phyloP scores from a whole-genome alignment of 2,113 vertebrate species.

The Dermatemys mawii region DNA sequence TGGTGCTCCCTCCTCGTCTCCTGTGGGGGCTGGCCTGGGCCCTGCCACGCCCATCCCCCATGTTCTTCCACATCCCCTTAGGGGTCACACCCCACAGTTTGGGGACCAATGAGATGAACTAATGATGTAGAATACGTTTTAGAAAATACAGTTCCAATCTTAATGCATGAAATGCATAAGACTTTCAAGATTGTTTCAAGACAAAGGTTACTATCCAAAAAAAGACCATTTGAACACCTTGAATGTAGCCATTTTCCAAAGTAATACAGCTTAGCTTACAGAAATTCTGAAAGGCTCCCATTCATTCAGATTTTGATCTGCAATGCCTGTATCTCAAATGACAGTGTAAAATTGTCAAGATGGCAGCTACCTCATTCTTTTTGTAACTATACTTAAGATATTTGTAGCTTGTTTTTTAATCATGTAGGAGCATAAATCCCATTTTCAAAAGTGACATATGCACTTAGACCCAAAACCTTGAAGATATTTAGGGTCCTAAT shows the following conservation, averaged over 20 bases:
- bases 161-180: not conserved
- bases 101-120: too few species aligned
- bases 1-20: too few species aligned
- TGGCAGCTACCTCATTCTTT: not conserved
- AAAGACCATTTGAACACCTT: not conserved
- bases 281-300: not conserved
- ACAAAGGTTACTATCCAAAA: not conserved
- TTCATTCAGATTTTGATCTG: not conserved
- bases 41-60: too few species aligned
- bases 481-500: not conserved
- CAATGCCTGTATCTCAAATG: not conserved
- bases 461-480: not conserved
- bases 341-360: not conserved
- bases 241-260: not conserved
- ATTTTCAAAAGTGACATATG: not conserved
- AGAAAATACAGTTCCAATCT: not conserved
- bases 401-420: not conserved
- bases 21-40: too few species aligned
- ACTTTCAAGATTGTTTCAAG: not conserved
- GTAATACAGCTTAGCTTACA: not conserved
- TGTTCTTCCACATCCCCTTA: too few species aligned
- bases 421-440: not conserved
- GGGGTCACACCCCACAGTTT: too few species aligned
- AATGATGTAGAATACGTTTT: not conserved
- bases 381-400: not conserved